phyloP scores from a whole-genome alignment of 1,140 invertebrate genomes.

The Mamestra configurata region DNA sequence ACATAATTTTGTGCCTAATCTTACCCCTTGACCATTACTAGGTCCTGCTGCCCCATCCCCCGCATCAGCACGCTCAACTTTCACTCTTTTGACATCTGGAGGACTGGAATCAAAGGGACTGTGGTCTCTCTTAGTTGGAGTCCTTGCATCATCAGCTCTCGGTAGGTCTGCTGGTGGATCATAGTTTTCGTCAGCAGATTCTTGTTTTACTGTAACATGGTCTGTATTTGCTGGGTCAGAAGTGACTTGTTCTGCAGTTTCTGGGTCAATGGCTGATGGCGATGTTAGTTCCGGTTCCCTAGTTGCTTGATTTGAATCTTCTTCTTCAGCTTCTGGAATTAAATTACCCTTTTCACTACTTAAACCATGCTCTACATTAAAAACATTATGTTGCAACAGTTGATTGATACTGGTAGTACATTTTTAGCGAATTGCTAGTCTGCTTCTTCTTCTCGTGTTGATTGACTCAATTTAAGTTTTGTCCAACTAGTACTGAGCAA shows the following conservation, averaged over 20 bases:
- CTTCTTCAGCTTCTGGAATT: not conserved
- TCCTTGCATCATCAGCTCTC: not conserved
- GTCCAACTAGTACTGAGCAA: too few relatives aligned
- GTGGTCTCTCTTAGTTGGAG: conserved; percentile 56
- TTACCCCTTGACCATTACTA: conserved; percentile 44
- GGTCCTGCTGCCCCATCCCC: conserved; percentile 46
- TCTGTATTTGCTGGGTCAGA: not conserved
- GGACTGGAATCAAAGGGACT: conserved; percentile 40
- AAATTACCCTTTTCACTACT: not conserved
- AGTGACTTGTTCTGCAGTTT: not conserved
- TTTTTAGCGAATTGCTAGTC: too few relatives aligned
- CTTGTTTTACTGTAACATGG: too few relatives aligned
- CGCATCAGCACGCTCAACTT: conserved; percentile 52
- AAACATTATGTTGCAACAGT: too few relatives aligned
- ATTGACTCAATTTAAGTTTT: too few relatives aligned
- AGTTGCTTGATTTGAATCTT: not conserved
- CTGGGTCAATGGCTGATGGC: not conserved
- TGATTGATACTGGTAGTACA: too few relatives aligned
- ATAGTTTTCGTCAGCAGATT: not conserved
- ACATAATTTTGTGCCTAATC: not conserved
- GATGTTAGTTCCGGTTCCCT: not conserved
- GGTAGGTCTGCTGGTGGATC: conserved; percentile 17
- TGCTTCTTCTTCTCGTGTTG: too few relatives aligned
- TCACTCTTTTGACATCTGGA: conserved; percentile 60
- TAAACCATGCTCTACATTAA: not conserved